phyloP scores from a whole-genome alignment of 2,888 invertebrate species.

The Hirtodrosophila trivittata region DNA sequence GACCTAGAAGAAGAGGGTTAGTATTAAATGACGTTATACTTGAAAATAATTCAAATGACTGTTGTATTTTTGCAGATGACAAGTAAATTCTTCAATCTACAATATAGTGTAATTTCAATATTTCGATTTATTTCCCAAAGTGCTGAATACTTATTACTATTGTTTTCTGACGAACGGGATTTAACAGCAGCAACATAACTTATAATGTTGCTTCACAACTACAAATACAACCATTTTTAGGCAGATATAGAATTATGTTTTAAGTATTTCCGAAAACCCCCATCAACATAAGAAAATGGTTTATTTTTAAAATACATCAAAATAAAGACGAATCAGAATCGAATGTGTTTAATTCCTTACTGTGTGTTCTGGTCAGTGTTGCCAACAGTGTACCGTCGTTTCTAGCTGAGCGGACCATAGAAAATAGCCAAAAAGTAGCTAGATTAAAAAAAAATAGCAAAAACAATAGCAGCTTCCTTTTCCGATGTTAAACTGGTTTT shows the following conservation, averaged over 20 bases:
- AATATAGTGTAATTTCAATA: slow-evolving; percentile 36
- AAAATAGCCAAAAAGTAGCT: too few species aligned
- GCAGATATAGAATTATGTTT: slow-evolving; percentile 53
- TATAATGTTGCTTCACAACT: slow-evolving; percentile 38
- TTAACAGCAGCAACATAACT: slow-evolving; percentile 28
- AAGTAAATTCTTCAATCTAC: slow-evolving; percentile 65
- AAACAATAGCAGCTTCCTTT: too few species aligned
- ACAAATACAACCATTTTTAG: slow-evolving; percentile 46
- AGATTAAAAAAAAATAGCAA: too few species aligned
- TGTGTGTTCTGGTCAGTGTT: too few species aligned
- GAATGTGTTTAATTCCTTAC: too few species aligned
- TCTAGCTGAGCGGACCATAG: too few species aligned
- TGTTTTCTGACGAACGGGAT: slow-evolving; percentile 34
- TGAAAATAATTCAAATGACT: slow-evolving; percentile 1
- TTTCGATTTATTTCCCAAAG: slow-evolving; percentile 45
- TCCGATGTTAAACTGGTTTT: too few species aligned
- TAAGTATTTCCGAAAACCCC: slow-evolving; percentile 58
- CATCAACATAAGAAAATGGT: slow-evolving; percentile 34
- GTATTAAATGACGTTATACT: not conserved
- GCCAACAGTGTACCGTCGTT: too few species aligned
- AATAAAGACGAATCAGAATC: too few species aligned
- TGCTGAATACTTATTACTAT: slow-evolving; percentile 48
- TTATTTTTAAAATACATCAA: slow-evolving; percentile 60
- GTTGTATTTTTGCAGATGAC: slow-evolving; percentile 67
- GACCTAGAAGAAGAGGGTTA: slow-evolving; percentile 71